Base-by-base conservation (phyloP, 2,888 invertebrate species). In the Cryptophagus acutangulus region DNA sequence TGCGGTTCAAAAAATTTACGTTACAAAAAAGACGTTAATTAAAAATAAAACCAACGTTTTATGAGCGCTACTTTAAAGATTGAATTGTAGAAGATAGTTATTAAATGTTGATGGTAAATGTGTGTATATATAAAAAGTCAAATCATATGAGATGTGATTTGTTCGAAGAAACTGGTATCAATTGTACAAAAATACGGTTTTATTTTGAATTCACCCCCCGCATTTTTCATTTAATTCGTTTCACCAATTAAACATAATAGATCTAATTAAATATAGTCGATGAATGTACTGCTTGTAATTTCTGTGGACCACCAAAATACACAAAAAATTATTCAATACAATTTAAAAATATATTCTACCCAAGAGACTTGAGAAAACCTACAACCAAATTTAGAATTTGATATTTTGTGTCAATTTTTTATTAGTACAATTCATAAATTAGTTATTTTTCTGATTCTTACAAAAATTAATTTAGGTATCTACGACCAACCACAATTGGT, bases 301-400 rank as follows among this genome's bases (percentile, higher is more conserved):
- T 58, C 51, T 61, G 64, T 61, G 64, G 64, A 64, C 64, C 64
- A 62, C 54, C 52, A 48, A 49, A 42, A 33, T 38, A 46, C 29
- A 35, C 5, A 29, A 3, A 31, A 31, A 26, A 26, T 26, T 39
- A 26, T 43, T 36, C n/a, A n/a, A n/a, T n/a, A n/a, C n/a, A n/a
- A n/a, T n/a, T n/a, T n/a, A n/a, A n/a, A n/a, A n/a, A n/a, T n/a
- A n/a, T n/a, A n/a, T n/a, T n/a, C n/a, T n/a, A 45, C 42, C 43
- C 30, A 47, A 45, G 41, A 49, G 46, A 49, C 51, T 51, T 44
- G 12, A 15, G 30, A 8, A 18, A 33, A 36, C 15, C 17, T 24
- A 34, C 17, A 30, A 38, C n/a, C n/a, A n/a, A n/a, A n/a, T n/a
- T n/a, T n/a, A n/a, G n/a, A n/a, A n/a, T n/a, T n/a, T n/a, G n/a